Evolutionary conservation across 2,888 invertebrate species (phyloP).

Genomic region (Chouioia cunea): DNA sequence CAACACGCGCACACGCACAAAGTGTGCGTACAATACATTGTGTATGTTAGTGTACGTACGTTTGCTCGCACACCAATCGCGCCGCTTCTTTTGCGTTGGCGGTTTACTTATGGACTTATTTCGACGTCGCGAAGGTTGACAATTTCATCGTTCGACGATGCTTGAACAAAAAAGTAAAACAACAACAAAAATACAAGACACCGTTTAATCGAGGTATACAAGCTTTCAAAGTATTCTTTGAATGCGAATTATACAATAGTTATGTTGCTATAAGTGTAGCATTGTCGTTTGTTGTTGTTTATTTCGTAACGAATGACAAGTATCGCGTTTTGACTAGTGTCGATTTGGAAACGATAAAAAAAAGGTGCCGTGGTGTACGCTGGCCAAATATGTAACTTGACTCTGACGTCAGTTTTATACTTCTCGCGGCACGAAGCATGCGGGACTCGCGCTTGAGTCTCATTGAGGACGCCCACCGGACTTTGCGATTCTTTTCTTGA

Average conservation of each 20-base stretch:
- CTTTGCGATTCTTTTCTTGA: conserved; percentile 43
- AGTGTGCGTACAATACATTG: too few relatives aligned
- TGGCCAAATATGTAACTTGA: conserved; percentile 65
- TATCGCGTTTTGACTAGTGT: conserved; percentile 23
- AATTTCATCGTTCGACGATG: not conserved
- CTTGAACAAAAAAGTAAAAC: too few relatives aligned
- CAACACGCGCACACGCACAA: too few relatives aligned
- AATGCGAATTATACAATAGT: too few relatives aligned
- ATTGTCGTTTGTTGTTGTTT: not conserved
- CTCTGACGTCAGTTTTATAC: conserved; percentile 64
- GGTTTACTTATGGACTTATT: not conserved
- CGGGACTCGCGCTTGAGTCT: conserved; percentile 52
- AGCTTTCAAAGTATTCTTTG: too few relatives aligned
- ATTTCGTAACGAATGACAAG: too few relatives aligned
- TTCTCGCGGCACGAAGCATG: too few relatives aligned
- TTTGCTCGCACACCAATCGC: not conserved
- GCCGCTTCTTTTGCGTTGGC: not conserved
- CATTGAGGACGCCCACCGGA: conserved; percentile 64
- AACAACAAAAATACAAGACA: too few relatives aligned
- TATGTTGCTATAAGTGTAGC: too few relatives aligned
- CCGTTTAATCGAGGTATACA: too few relatives aligned
- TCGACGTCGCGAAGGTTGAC: not conserved
- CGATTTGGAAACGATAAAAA: too few relatives aligned
- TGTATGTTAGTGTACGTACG: too few relatives aligned
- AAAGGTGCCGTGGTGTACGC: conserved; percentile 34